A percentile compares a stretch with the other conserved stretches of the same genome.
These are phyloP conservation scores for Timandra comae DNA, from an alignment of 2,888 invertebrate species.

Conservation along the genomic window DNA sequence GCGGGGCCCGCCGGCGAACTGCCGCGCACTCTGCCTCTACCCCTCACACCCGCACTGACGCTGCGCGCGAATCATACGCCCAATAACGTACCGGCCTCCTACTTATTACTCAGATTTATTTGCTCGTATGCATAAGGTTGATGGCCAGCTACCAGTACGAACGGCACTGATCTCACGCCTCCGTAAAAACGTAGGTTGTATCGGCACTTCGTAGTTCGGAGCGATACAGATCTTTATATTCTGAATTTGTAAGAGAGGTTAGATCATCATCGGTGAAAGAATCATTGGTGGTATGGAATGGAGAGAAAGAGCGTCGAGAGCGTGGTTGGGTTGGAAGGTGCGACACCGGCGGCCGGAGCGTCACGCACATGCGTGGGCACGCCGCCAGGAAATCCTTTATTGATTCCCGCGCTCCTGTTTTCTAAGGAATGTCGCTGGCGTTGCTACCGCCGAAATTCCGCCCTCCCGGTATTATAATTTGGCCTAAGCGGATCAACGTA, in stretches of 20 bases:
- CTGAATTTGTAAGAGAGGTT: neutral
- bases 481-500: conserved; percentile 53
- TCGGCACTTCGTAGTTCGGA: too few relatives aligned
- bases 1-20: conserved; percentile 33
- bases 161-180: too few relatives aligned
- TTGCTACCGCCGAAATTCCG: conserved; percentile 63
- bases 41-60: conserved; percentile 66
- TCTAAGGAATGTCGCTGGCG: conserved; percentile 72
- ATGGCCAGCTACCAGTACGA: conserved; percentile 48
- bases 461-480: conserved; percentile 56
- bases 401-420: conserved; percentile 74
- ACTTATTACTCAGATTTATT: conserved; percentile 71
- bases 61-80: conserved; percentile 74
- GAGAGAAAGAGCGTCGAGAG: too few relatives aligned
- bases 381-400: conserved; percentile 76
- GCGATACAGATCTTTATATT: too few relatives aligned
- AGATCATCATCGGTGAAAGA: neutral
- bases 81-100: conserved; percentile 66
- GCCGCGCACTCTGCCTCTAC: conserved; percentile 30
- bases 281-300: too few relatives aligned
- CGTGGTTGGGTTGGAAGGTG: conserved; percentile 8
- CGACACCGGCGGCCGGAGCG: conserved; percentile 34
- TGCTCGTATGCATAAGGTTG: conserved; percentile 54
- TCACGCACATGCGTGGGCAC: conserved; percentile 76
- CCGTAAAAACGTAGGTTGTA: too few relatives aligned